These are phyloP conservation scores for Ormyrus labotus DNA, from an alignment of 2,888 invertebrate genomes.

Conservation along the genomic window DNA sequence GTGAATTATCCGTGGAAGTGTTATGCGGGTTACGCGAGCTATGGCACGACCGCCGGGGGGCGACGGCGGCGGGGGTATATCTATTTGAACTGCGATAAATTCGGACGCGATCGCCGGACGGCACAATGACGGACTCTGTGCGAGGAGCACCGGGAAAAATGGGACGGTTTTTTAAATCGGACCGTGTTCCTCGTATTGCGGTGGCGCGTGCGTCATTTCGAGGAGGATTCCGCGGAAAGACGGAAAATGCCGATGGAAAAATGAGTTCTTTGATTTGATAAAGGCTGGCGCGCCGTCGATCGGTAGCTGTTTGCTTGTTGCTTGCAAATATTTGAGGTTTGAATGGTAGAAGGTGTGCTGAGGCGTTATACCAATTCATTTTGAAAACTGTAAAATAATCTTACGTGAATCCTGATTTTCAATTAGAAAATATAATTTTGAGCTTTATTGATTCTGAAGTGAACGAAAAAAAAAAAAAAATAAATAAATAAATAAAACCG, in stretches of 20 bases:
- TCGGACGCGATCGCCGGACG: background rate
- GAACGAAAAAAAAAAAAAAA: too few species aligned
- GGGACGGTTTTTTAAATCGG: conserved; percentile 11
- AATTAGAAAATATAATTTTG: too few species aligned
- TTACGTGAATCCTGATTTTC: too few species aligned
- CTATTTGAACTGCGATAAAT: conserved; percentile 29
- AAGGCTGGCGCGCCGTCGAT: background rate
- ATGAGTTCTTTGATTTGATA: background rate
- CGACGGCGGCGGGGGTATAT: too few species aligned
- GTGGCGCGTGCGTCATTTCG: background rate
- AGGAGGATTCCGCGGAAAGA: background rate
- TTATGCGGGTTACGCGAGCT: background rate
- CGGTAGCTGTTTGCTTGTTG: background rate
- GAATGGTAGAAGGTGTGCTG: too few species aligned
- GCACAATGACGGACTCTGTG: background rate
- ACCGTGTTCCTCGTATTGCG: background rate
- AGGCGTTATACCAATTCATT: too few species aligned
- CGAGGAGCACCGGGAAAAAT: background rate
- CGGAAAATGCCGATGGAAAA: background rate
- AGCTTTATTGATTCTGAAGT: too few species aligned
- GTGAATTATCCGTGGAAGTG: conserved; percentile 7
- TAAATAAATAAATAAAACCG: too few species aligned
- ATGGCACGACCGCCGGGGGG: too few species aligned
- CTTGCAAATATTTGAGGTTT: background rate
- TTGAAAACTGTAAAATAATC: too few species aligned